A percentile compares a stretch with the other conserved stretches of the same genome.
These are phyloP conservation scores for Epizoanthus rinbou DNA, from an alignment of 92 coral and sea anemone genomes.

Conservation along the genomic window DNA sequence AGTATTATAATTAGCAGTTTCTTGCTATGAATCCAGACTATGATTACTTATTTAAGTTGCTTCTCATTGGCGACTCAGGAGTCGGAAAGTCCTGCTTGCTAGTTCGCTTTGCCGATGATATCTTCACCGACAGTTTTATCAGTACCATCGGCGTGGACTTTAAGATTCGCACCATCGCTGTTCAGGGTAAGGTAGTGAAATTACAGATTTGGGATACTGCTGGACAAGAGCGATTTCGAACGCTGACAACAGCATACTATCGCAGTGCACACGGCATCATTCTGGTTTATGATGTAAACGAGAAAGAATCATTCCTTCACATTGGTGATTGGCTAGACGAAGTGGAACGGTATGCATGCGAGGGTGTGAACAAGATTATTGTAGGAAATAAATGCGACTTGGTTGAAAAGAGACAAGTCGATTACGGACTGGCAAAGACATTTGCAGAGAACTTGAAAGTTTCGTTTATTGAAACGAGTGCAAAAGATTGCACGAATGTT, in stretches of 20 bases:
- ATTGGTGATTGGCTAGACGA: slow-evolving; percentile 89
- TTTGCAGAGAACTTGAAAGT: slow-evolving; percentile 85
- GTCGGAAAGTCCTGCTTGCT: slow-evolving; percentile 97
- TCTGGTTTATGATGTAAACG: slow-evolving; percentile 92
- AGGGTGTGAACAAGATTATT: slow-evolving; percentile 81
- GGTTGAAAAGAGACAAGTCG: slow-evolving; percentile 79
- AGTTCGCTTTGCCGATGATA: slow-evolving; percentile 98
- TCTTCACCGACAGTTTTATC: slow-evolving; percentile 91
- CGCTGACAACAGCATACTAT: slow-evolving; percentile 96
- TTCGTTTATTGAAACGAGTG: slow-evolving; percentile 97
- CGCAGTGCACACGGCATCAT: slow-evolving; percentile 98
- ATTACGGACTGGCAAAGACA: slow-evolving; percentile 73
- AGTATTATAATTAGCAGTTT: too few relatives aligned
- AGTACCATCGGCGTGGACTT: slow-evolving; percentile 99
- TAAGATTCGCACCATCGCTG: slow-evolving; percentile 87
- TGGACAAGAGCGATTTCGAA: slow-evolving; percentile 95
- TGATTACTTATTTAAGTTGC: slow-evolving; percentile 92
- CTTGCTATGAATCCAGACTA: slow-evolving; percentile 88
- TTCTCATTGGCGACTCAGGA: slow-evolving; percentile 96
- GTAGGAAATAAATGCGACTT: slow-evolving; percentile 97
- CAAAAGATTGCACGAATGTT: slow-evolving; percentile 93
- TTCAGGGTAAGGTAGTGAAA: slow-evolving; percentile 82
- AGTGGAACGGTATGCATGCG: slow-evolving; percentile 85
- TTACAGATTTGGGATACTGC: slow-evolving; percentile 99
- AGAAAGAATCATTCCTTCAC: slow-evolving; percentile 83